Conservation (phyloP, 2,888 invertebrate species). For the Neelides folsomi region DNA sequence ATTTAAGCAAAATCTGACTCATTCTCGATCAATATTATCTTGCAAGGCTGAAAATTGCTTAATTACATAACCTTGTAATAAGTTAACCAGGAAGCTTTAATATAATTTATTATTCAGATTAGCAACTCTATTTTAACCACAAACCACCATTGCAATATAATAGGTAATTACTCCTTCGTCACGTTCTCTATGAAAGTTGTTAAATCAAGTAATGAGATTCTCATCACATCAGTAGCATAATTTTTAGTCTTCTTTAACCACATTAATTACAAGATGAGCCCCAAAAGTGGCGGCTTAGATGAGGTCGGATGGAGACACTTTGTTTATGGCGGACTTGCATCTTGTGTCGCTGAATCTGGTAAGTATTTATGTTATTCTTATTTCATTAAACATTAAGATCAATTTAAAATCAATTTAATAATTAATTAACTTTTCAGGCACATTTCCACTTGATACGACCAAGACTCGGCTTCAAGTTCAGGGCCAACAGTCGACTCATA, state of each 20-base stretch:
- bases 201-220: not conserved
- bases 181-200: not conserved
- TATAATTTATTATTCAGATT: too few species aligned
- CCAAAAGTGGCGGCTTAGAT: constrained; percentile 23
- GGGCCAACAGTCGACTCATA: constrained; percentile 58
- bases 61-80: not conserved
- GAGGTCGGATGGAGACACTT: constrained; percentile 64
- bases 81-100: not conserved
- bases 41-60: too few species aligned
- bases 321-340: constrained; percentile 84
- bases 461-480: constrained; percentile 89
- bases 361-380: constrained; percentile 36
- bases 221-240: not conserved
- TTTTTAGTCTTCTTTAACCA: not conserved
- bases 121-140: too few species aligned
- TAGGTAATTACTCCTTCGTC: not conserved
- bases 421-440: constrained; percentile 63
- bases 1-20: too few species aligned
- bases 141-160: too few species aligned
- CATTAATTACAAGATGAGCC: constrained; percentile 17
- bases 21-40: too few species aligned
- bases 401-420: too few species aligned
- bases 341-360: constrained; percentile 89
- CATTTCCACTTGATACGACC: constrained; percentile 91
- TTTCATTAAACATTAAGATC: too few species aligned